Evolutionary conservation across 2,113 vertebrate species (phyloP), one percentile per base, ranked within the genome.

Genomic region (Tachysurus vachellii): DNA sequence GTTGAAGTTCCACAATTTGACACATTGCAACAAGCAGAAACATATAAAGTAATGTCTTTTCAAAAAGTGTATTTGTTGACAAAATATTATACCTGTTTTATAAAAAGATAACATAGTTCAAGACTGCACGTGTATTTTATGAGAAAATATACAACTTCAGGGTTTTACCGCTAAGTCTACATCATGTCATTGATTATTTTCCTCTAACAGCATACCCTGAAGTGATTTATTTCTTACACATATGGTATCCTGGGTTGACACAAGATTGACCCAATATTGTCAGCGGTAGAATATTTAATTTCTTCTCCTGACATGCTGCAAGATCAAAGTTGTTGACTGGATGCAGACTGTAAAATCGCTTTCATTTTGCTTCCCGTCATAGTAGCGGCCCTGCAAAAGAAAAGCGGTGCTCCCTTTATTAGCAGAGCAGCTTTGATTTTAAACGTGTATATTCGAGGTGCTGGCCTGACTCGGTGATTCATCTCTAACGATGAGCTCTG

Each of bases 401-500:
- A 80, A 50, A 87, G 73, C 44, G 31, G 7, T 13, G 56, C 8
- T 26, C 26, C 9, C 16, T 8, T 86, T 86, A 56, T 54, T 75
- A 62, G 28, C 31, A 59, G 68, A 82, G 84, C n/a, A 42, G 68
- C 82, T 89, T 82, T 89, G 42, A 84, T 68, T 59, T 44, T 2
- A 16, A 82, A 56, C 2, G 13, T 14, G 17, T 12, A 17, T 50
- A 50, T 50, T 3, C 28, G 82, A 70, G n/a, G 70, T 57, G 82
- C 84, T 44, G 36, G 80, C 21, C 61, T 28, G 84, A 56, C n/a
- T 77, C n/a, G 17, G 85, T 86, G 89, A 88, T 88, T 90, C 84
- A 90, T 57, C 56, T 84, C 56, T 47, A 23, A 62, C 23, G 75
- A 86, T 44, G 56, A 81, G 76, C 79, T 77, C 62, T 54, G 16